These are phyloP conservation scores for Blera fallax DNA, from an alignment of 2,888 invertebrate species.

Conservation along the genomic window DNA sequence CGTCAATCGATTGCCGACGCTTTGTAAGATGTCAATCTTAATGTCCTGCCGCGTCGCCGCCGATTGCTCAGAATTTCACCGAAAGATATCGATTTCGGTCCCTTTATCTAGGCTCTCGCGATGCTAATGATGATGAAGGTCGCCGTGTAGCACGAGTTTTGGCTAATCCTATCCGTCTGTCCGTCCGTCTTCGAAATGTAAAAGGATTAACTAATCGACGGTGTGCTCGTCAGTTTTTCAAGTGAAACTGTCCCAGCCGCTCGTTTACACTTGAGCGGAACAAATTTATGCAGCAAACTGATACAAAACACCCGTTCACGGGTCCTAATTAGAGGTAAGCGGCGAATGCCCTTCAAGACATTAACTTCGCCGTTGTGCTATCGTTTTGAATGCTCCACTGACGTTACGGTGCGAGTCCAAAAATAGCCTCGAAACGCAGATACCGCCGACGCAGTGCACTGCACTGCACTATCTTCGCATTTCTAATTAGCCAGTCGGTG, in stretches of 20 bases:
- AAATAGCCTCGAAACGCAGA: conserved; percentile 18
- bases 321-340: conserved; percentile 43
- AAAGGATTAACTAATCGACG: conserved; percentile 64
- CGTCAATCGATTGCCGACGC: conserved; percentile 70
- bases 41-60: conserved; percentile 17
- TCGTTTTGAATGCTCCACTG: conserved; percentile 26
- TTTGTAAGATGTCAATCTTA: conserved; percentile 71
- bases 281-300: conserved; percentile 59
- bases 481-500: conserved; percentile 47
- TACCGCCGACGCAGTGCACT: background rate
- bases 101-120: conserved; percentile 21
- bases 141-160: conserved; percentile 72
- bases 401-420: conserved; percentile 35
- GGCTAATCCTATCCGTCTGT: conserved; percentile 71
- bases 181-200: conserved; percentile 32
- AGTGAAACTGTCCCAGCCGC: conserved; percentile 59
- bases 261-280: conserved; percentile 63
- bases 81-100: conserved; percentile 67
- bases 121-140: conserved; percentile 17
- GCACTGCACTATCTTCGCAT: conserved; percentile 19
- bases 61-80: conserved; percentile 41
- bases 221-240: conserved; percentile 53
- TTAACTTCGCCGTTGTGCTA: conserved; percentile 7
- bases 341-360: conserved; percentile 14
- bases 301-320: conserved; percentile 42